A percentile compares a stretch with the other conserved stretches of the same genome.
phyloP scores from a whole-genome alignment of 2,113 vertebrate genomes.

The Vidua chalybeata region DNA sequence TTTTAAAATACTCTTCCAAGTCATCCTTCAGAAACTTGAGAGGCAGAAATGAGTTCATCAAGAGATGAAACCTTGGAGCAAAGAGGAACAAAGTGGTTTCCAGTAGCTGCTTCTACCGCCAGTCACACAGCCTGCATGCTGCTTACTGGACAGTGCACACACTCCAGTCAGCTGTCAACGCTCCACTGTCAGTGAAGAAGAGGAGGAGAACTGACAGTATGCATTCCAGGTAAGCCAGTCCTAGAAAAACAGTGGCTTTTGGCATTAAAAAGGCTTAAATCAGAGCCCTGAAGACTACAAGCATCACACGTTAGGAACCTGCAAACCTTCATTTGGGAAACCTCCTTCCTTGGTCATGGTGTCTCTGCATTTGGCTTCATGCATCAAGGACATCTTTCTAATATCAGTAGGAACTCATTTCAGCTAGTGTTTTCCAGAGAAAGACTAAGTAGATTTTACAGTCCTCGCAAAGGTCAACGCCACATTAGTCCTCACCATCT shows the following conservation, averaged over 20 bases:
- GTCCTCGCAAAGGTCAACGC: slow-evolving; percentile 54
- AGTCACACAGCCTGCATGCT: background rate
- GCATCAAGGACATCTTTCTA: background rate
- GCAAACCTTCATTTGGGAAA: background rate
- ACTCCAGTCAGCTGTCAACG: background rate
- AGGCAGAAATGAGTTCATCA: rapidly evolving
- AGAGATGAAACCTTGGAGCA: background rate
- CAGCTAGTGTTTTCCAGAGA: slow-evolving; percentile 41
- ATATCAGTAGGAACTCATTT: slow-evolving; percentile 45
- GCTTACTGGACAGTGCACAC: background rate
- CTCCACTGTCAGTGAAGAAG: background rate
- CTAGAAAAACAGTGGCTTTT: background rate
- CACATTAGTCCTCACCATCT: slow-evolving; percentile 71
- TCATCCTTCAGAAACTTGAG: background rate
- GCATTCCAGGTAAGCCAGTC: background rate
- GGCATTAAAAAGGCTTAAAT: background rate
- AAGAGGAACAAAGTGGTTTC: background rate
- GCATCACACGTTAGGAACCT: background rate
- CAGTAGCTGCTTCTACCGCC: background rate
- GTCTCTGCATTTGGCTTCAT: background rate
- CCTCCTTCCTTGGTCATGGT: background rate
- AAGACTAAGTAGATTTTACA: slow-evolving; percentile 68
- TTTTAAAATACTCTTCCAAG: background rate
- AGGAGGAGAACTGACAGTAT: background rate
- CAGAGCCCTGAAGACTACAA: background rate